These are phyloP conservation scores for Andricus quercusramuli DNA, from an alignment of 2,888 invertebrate species.

Conservation along the genomic window DNA sequence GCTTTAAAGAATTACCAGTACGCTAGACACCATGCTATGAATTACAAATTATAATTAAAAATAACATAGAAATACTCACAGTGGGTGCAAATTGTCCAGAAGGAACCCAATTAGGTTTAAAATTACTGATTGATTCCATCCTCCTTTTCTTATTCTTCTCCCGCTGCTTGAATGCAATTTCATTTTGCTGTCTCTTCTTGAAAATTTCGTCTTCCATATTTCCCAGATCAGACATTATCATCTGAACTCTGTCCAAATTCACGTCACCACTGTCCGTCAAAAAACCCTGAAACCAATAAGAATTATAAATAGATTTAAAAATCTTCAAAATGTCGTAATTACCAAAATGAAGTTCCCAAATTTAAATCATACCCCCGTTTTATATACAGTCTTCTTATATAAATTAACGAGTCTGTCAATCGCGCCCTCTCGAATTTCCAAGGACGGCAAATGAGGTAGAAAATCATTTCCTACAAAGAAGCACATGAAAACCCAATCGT, in stretches of 20 bases:
- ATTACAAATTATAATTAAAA: conserved; percentile 38
- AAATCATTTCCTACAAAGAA: conserved; percentile 99
- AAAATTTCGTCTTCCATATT: conserved; percentile 98
- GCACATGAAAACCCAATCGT: conserved; percentile 99
- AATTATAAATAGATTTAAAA: conserved; percentile 8
- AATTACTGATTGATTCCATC: conserved; percentile 80
- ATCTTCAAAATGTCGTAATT: too few relatives aligned
- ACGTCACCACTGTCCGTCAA: conserved; percentile 97
- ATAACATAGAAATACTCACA: conserved; percentile 77
- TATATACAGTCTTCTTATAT: conserved; percentile 96
- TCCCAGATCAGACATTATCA: conserved; percentile 96
- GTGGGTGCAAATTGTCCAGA: conserved; percentile 90
- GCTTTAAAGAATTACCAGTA: too few relatives aligned
- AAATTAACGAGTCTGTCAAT: conserved; percentile 95
- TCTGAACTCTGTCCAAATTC: conserved; percentile 94
- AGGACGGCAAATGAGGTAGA: conserved; percentile 96
- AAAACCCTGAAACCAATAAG: conserved; percentile 85
- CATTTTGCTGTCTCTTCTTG: conserved; percentile 92
- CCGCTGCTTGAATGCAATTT: conserved; percentile 88
- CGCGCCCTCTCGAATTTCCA: conserved; percentile 98
- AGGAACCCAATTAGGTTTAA: conserved; percentile 85
- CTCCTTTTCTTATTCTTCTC: conserved; percentile 86
- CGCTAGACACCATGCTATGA: too few relatives aligned
- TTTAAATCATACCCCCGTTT: conserved; percentile 86
- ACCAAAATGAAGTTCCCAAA: too few relatives aligned